Conservation (phyloP, 2,113 vertebrate genomes). For the Sarotherodon lohbergeri region DNA sequence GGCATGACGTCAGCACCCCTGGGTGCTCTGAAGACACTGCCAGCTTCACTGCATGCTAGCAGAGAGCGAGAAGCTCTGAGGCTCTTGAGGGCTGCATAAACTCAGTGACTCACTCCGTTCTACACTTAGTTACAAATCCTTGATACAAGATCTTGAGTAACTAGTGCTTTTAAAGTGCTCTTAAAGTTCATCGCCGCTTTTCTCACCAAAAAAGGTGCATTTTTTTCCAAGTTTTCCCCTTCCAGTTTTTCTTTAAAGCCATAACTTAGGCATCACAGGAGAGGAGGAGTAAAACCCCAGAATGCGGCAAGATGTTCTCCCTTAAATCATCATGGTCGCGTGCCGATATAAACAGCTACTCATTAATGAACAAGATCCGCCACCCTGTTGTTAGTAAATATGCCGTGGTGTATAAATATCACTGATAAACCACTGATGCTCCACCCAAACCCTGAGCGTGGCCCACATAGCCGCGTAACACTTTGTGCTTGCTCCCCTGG, state of each 20-base stretch:
- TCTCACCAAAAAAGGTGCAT: background rate
- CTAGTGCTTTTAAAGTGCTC: background rate
- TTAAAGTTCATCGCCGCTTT: background rate
- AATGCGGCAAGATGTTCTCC: background rate
- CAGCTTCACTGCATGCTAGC: slow-evolving; percentile 22
- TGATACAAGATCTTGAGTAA: background rate
- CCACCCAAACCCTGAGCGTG: slow-evolving; percentile 42
- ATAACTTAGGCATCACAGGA: background rate
- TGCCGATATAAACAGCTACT: slow-evolving; percentile 1
- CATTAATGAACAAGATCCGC: slow-evolving; percentile 43
- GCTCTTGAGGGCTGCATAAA: slow-evolving; percentile 18
- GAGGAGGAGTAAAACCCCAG: background rate
- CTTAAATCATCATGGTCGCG: background rate
- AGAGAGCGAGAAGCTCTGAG: background rate
- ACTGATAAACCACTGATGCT: slow-evolving; percentile 26
- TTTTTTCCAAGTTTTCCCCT: background rate
- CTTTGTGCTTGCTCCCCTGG: slow-evolving; percentile 19
- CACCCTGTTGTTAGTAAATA: slow-evolving; percentile 52
- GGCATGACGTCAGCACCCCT: slow-evolving; percentile 55
- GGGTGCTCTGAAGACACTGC: slow-evolving; percentile 44
- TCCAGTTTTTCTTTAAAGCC: background rate
- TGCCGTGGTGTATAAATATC: slow-evolving; percentile 29
- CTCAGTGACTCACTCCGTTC: slow-evolving; percentile 28
- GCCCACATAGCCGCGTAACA: background rate
- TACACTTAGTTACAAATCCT: background rate